A percentile compares a stretch with the other conserved stretches of the same genome.
phyloP scores from a whole-genome alignment of 2,888 invertebrate species.

The Ophion ventricosus region DNA sequence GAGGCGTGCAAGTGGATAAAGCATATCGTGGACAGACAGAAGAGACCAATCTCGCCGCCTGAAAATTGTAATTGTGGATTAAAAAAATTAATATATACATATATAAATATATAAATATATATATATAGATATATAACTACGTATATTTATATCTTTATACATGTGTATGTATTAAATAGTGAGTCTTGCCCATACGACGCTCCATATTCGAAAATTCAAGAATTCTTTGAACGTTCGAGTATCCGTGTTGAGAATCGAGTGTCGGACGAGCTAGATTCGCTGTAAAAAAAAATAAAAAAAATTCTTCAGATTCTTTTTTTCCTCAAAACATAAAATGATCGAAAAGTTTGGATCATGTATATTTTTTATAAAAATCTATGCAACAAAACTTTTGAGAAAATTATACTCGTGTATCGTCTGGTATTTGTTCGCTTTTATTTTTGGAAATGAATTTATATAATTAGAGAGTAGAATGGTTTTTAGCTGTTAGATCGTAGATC shows the following conservation, averaged over 20 bases:
- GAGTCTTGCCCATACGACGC: conserved; percentile 72
- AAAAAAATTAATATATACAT: conserved; percentile 35
- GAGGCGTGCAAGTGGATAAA: conserved; percentile 29
- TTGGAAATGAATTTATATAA: conserved; percentile 31
- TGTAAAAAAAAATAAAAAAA: conserved; percentile 62
- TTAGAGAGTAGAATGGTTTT: conserved; percentile 38
- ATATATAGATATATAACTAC: conserved; percentile 48
- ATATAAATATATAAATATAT: conserved; percentile 42
- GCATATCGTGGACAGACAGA: conserved; percentile 23
- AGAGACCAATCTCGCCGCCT: conserved; percentile 42
- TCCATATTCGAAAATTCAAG: conserved; percentile 82
- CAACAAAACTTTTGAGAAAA: conserved; percentile 66
- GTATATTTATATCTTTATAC: conserved; percentile 32
- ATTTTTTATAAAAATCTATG: conserved; percentile 81
- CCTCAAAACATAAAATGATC: conserved; percentile 18
- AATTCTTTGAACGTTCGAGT: conserved; percentile 82
- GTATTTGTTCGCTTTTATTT: conserved; percentile 14
- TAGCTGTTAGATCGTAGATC: conserved; percentile 55
- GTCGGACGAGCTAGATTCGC: conserved; percentile 72
- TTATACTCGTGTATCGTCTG: conserved; percentile 31
- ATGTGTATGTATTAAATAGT: conserved; percentile 44
- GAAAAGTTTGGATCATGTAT: conserved; percentile 68
- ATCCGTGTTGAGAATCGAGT: conserved; percentile 82
- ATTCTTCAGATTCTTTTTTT: background rate
- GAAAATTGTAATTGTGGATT: conserved; percentile 39